Evolutionary conservation across 1,140 invertebrate genomes (phyloP), one percentile per base, ranked within the genome.

Genomic region (Hylyphantes graminicola): DNA sequence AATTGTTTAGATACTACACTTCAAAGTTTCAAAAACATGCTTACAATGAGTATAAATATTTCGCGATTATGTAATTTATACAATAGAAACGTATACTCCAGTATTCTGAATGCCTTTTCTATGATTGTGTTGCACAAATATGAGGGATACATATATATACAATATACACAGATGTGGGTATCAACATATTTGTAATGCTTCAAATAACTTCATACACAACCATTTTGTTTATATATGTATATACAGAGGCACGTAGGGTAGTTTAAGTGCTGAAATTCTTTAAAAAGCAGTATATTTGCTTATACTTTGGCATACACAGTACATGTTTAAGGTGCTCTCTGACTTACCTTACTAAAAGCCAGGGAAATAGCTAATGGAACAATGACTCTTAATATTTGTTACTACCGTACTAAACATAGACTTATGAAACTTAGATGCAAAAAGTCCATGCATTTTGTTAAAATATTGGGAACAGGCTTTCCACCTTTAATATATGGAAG

Each of bases 241-340:
- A 59, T 81, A 81, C 79, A 81, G 68, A 81, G 79, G 79, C 79
- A 81, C 79, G 53, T 81, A 81, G 79, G 79, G 79, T 81, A 81
- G 50, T 73, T 81, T n/a, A 65, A 81, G 79, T 81, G 79, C 79
- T 81, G 77, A 80, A 80, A 70, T 80, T 55, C 70, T 68, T 73
- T 81, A 81, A 81, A 81, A 35, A 35, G 35, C 35, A 81, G 79
- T 81, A 81, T 81, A 55, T 81, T 81, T 81, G 67, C 79, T 53
- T 81, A 53, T 81, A 81, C 79, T 81, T 81, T 81, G 79, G 79
- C 79, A 73, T 73, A 81, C 64, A 81, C 79, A 81, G 79, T 81
- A 81, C 79, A 81, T 81, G 73, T 81, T 73, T 81, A 81, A 81
- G 79, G 79, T 81, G 79, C 79, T 81, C 79, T 73, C 55, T 53